These are phyloP conservation scores for Eumeta japonica DNA, from an alignment of 1,140 invertebrate species.

Conservation along the genomic window DNA sequence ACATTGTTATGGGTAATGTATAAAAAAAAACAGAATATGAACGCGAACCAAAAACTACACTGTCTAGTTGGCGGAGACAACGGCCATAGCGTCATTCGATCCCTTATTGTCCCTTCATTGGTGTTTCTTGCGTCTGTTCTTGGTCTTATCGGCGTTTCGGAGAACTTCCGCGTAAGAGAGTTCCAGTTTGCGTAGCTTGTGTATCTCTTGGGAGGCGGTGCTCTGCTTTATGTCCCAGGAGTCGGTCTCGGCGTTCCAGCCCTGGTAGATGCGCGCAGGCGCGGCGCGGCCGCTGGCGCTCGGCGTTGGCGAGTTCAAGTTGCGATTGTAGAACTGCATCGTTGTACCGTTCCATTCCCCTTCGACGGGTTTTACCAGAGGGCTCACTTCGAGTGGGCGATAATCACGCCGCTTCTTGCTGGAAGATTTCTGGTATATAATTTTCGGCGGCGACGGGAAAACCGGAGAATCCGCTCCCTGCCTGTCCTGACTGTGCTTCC, in stretches of 20 bases:
- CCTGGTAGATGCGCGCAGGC: conserved; percentile 50
- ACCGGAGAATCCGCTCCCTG: conserved; percentile 63
- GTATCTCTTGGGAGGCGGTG: conserved; percentile 75
- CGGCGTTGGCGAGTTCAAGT: conserved; percentile 56
- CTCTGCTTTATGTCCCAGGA: conserved; percentile 67
- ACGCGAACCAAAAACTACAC: conserved; percentile 49
- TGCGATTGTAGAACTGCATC: conserved; percentile 64
- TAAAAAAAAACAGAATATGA: conserved; percentile 47
- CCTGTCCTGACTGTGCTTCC: conserved; percentile 60
- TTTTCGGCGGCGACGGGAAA: conserved; percentile 59
- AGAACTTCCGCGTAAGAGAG: conserved; percentile 81
- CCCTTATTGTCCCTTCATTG: conserved; percentile 44
- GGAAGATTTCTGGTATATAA: conserved; percentile 58
- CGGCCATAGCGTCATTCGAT: conserved; percentile 45
- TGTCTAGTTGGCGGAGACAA: conserved; percentile 54
- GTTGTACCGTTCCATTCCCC: conserved; percentile 66
- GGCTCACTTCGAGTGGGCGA: conserved; percentile 52
- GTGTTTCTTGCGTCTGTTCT: conserved; percentile 51
- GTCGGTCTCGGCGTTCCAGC: conserved; percentile 53
- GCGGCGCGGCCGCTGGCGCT: conserved; percentile 52
- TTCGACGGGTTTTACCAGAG: conserved; percentile 33
- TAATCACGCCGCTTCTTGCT: conserved; percentile 61
- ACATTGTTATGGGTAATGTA: conserved; percentile 30
- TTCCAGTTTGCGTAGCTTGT: conserved; percentile 76
- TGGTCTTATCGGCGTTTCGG: conserved; percentile 64